A percentile compares a stretch with the other conserved stretches of the same genome.
Evolutionary conservation across 2,888 invertebrate genomes (phyloP).

Genomic region (Lottia scabra): DNA sequence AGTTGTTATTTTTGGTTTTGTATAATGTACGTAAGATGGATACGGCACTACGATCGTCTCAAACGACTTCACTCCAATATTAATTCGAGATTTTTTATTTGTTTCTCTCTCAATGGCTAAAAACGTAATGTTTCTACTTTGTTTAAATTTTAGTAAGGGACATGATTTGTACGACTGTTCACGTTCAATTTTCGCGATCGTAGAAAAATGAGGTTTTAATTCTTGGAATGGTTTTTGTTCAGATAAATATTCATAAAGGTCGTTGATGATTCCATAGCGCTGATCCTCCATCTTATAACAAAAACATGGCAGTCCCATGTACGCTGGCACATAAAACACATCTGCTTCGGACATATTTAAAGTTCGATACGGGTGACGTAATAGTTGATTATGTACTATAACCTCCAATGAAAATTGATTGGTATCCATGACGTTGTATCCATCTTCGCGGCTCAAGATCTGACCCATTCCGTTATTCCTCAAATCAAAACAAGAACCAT

Average conservation of each 20-base stretch:
- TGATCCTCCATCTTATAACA: constrained; percentile 19
- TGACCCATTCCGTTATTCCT: constrained; percentile 32
- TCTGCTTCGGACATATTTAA: constrained; percentile 36
- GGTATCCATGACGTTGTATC: constrained; percentile 22
- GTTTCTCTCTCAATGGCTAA: constrained; percentile 51
- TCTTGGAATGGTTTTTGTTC: constrained; percentile 29
- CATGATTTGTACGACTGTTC: constrained; percentile 40
- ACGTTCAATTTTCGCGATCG: constrained; percentile 50
- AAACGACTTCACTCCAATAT: constrained; percentile 17
- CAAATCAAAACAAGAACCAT: constrained; percentile 26
- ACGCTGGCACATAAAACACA: constrained; percentile 46
- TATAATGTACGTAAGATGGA: constrained; percentile 54
- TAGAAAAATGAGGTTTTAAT: constrained; percentile 49
- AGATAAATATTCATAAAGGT: constrained; percentile 32
- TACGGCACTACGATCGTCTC: constrained; percentile 51
- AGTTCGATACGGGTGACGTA: constrained; percentile 36
- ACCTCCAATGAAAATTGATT: constrained; percentile 46
- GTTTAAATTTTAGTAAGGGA: constrained; percentile 37
- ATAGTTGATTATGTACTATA: constrained; percentile 43
- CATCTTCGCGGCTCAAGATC: constrained; percentile 15
- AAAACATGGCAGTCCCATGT: constrained; percentile 37
- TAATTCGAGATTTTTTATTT: constrained; percentile 16
- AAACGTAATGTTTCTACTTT: constrained; percentile 36
- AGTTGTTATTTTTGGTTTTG: constrained; percentile 12
- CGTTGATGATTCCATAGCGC: constrained; percentile 13